Percentiles rank a stretch among this genome's conserved stretches.
phyloP scores from a whole-genome alignment of 1,140 invertebrate genomes.

The Ooceraea biroi region DNA sequence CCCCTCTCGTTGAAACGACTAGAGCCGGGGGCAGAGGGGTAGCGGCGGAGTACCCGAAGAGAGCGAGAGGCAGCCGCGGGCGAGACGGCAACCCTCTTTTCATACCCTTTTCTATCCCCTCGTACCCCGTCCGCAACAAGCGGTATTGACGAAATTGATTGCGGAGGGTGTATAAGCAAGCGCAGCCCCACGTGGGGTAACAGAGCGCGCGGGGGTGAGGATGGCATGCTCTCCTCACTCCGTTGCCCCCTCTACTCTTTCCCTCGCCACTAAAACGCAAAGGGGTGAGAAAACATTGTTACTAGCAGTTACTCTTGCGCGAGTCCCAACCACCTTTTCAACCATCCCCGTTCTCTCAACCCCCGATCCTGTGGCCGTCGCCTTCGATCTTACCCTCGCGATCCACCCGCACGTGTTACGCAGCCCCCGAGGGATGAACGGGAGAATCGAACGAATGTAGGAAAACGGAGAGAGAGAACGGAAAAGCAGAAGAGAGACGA shows the following conservation, averaged over 20 bases:
- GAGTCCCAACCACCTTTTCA: conserved; percentile 61
- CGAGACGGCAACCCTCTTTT: conserved; percentile 66
- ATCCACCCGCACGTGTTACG: conserved; percentile 77
- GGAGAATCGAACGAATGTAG: conserved; percentile 72
- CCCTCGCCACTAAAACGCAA: conserved; percentile 78
- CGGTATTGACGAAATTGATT: conserved; percentile 86
- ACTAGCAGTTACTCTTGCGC: conserved; percentile 82
- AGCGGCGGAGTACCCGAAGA: conserved; percentile 41
- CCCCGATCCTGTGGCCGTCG: conserved; percentile 59
- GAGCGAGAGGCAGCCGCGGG: conserved; percentile 70
- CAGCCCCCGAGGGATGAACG: conserved; percentile 76
- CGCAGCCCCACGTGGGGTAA: conserved; percentile 64
- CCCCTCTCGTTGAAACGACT: conserved; percentile 61
- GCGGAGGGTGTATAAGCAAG: conserved; percentile 81
- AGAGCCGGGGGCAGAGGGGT: conserved; percentile 36
- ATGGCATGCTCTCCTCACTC: conserved; percentile 59
- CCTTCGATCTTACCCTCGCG: conserved; percentile 61
- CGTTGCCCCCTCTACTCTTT: background rate
- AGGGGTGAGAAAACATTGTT: conserved; percentile 85
- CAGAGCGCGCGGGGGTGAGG: conserved; percentile 53
- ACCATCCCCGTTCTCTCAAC: conserved; percentile 17
- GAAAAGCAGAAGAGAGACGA: conserved; percentile 32
- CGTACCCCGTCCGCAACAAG: conserved; percentile 81
- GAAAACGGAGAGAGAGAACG: conserved; percentile 61
- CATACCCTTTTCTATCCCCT: conserved; percentile 64